Conservation (phyloP, 2,888 invertebrate genomes). For the Sarcophaga rosellei region DNA sequence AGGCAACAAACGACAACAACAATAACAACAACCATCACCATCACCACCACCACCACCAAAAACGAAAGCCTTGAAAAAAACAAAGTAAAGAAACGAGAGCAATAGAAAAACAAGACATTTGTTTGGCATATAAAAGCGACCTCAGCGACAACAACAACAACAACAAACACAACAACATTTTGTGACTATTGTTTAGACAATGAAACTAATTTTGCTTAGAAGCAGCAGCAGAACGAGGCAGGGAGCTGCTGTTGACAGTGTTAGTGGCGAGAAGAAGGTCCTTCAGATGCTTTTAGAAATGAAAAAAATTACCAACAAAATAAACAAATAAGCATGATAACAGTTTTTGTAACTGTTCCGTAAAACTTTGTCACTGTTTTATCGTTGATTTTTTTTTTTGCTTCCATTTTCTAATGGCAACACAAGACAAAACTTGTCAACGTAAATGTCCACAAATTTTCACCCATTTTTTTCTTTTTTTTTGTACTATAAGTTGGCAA, state of each 20-base stretch:
- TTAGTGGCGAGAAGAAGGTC: too few relatives aligned
- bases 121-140: too few relatives aligned
- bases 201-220: too few relatives aligned
- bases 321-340: constrained; percentile 58
- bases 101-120: neutral
- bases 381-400: neutral
- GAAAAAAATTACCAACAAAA: constrained; percentile 39
- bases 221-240: too few relatives aligned
- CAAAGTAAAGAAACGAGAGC: too few relatives aligned
- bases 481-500: too few relatives aligned
- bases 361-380: constrained; percentile 41
- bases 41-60: constrained; percentile 7
- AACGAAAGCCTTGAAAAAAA: neutral
- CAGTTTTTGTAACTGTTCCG: constrained; percentile 9
- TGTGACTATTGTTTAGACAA: too few relatives aligned
- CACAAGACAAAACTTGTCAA: constrained; percentile 56
- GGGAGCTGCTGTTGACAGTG: too few relatives aligned
- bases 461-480: constrained; percentile 24
- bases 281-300: neutral
- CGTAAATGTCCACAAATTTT: constrained; percentile 62
- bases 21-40: neutral
- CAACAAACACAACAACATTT: neutral
- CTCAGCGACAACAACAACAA: neutral
- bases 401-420: constrained; percentile 10
- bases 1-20: constrained; percentile 34